Evolutionary conservation across 2,888 invertebrate genomes (phyloP).

Genomic region (Tenthredo livida): DNA sequence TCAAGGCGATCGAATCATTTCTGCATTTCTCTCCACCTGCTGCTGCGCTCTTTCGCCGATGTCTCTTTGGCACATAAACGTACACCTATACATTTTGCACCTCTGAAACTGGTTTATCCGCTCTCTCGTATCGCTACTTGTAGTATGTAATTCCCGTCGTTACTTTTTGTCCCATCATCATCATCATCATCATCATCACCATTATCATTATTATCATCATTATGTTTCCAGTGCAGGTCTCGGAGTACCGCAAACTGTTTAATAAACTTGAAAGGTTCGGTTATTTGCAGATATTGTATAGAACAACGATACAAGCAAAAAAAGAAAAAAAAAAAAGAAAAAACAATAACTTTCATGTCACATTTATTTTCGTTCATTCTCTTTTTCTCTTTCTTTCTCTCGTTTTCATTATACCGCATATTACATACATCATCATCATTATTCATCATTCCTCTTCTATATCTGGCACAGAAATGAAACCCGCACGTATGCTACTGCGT

Average conservation of each 20-base stretch:
- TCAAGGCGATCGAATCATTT: background rate
- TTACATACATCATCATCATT: background rate
- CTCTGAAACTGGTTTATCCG: constrained; percentile 30
- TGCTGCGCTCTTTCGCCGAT: background rate
- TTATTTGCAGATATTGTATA: background rate
- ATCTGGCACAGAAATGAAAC: background rate
- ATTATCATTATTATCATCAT: background rate
- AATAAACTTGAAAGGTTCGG: background rate
- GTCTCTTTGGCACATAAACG: background rate
- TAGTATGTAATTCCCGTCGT: background rate
- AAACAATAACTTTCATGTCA: background rate
- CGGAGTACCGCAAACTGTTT: background rate
- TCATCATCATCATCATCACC: background rate
- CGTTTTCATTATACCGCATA: background rate
- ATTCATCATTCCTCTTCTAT: background rate
- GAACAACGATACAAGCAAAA: background rate
- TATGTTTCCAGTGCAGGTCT: background rate
- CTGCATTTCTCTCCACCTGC: background rate
- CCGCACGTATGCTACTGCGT: background rate
- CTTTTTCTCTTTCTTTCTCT: background rate
- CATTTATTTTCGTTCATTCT: background rate
- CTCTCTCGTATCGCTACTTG: background rate
- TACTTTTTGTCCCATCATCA: background rate
- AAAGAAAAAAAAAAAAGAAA: background rate
- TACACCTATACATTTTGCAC: background rate